Conservation (phyloP, 2,113 vertebrate genomes). For the Solenodon paradoxus region DNA sequence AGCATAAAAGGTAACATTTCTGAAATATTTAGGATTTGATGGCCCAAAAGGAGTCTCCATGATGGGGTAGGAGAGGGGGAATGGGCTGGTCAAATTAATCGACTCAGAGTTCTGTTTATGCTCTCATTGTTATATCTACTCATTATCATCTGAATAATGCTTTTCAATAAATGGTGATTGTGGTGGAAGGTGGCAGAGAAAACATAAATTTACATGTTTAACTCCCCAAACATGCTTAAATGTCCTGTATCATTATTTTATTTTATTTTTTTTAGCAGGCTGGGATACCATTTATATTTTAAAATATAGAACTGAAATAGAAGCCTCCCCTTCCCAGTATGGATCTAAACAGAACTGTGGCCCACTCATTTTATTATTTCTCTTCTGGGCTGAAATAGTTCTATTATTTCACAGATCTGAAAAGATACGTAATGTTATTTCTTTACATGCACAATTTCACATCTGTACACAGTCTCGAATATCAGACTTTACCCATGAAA, state of each 20-base stretch:
- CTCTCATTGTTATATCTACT: not conserved
- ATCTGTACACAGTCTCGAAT: not conserved
- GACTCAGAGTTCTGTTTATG: not conserved
- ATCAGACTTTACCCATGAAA: not conserved
- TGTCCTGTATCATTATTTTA: not conserved
- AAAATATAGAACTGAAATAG: not conserved
- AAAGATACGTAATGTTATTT: not conserved
- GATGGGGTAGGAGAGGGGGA: too few species aligned
- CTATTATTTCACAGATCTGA: not conserved
- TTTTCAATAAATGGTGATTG: not conserved
- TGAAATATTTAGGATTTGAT: not conserved
- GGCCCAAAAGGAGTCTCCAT: not conserved
- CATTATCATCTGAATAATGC: constrained; percentile 1
- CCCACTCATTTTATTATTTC: not conserved
- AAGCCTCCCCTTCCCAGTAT: not conserved
- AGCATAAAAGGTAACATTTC: not conserved
- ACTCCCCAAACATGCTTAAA: not conserved
- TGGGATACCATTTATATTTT: not conserved
- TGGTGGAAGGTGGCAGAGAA: not conserved
- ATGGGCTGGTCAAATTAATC: not conserved
- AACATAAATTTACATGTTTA: not conserved
- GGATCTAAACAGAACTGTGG: not conserved
- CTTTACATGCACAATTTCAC: not conserved
- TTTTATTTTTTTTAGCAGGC: not conserved
- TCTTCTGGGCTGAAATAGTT: not conserved